Conservation (phyloP, 2,113 vertebrate species). For the Gavialis gangeticus region DNA sequence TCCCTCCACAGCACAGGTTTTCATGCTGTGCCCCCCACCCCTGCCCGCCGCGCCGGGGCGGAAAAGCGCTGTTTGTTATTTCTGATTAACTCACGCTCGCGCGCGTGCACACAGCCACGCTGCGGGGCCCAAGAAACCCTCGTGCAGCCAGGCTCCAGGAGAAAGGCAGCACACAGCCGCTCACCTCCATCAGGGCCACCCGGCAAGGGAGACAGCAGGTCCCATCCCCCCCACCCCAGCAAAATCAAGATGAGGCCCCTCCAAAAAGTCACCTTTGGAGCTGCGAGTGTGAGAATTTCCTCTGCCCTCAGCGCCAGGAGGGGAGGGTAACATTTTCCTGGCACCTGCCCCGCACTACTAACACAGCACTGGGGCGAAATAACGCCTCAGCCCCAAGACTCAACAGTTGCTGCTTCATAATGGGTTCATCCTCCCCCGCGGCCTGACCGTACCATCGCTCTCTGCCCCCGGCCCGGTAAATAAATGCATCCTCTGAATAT, state of each 20-base stretch:
- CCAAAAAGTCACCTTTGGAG: conserved; percentile 73
- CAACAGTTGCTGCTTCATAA: conserved; percentile 77
- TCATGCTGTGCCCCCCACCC: background rate
- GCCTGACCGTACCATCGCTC: conserved; percentile 45
- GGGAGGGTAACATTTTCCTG: conserved; percentile 89
- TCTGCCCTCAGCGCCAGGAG: conserved; percentile 83
- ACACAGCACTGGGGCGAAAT: conserved; percentile 82
- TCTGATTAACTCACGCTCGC: conserved; percentile 66
- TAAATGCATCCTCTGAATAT: background rate
- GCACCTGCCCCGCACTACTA: conserved; percentile 80
- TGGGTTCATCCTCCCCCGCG: background rate
- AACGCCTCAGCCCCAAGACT: conserved; percentile 55
- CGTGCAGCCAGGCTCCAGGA: conserved; percentile 26
- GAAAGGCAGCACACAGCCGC: background rate
- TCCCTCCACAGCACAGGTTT: conserved; percentile 37
- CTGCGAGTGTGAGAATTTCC: conserved; percentile 87
- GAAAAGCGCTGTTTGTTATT: conserved; percentile 51
- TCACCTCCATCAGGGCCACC: conserved; percentile 28
- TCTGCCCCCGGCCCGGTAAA: rapidly evolving
- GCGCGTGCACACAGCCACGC: background rate
- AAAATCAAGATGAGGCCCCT: conserved; percentile 48
- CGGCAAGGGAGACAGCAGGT: background rate
- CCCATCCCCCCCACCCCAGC: background rate
- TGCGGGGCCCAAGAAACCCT: conserved; percentile 46
- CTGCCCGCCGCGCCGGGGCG: background rate